phyloP scores from a whole-genome alignment of 2,888 invertebrate species.

The Pyrrhia umbra region DNA sequence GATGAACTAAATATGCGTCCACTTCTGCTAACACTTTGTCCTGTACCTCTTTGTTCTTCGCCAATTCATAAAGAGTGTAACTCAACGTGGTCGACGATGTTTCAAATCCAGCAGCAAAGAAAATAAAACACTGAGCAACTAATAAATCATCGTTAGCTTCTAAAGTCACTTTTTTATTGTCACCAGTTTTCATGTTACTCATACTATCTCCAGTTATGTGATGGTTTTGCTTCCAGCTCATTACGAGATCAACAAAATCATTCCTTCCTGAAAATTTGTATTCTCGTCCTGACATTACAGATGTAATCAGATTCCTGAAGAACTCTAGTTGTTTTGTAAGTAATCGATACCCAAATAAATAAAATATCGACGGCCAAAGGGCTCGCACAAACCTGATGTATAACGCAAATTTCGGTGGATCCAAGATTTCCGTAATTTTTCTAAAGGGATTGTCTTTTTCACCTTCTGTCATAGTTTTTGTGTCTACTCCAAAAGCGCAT shows the following conservation, averaged over 20 bases:
- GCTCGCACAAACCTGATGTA: constrained; percentile 13
- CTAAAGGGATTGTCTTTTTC: constrained; percentile 31
- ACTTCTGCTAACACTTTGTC: constrained; percentile 44
- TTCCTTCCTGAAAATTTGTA: constrained; percentile 52
- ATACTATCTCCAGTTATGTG: constrained; percentile 66
- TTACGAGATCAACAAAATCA: constrained; percentile 62
- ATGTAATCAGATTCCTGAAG: constrained; percentile 49
- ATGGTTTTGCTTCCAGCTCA: constrained; percentile 56
- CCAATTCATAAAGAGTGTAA: constrained; percentile 51
- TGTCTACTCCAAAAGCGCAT: constrained; percentile 40
- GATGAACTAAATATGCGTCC: constrained; percentile 43
- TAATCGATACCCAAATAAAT: constrained; percentile 26
- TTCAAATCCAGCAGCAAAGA: constrained; percentile 62
- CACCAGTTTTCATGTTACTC: constrained; percentile 36
- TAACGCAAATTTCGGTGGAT: constrained; percentile 18
- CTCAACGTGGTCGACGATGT: constrained; percentile 55
- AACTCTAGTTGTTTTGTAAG: constrained; percentile 29
- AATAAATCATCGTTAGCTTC: constrained; percentile 50
- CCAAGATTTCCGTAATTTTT: not conserved
- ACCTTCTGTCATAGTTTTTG: constrained; percentile 43
- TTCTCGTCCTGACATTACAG: constrained; percentile 50
- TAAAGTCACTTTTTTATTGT: constrained; percentile 41
- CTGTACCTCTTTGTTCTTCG: constrained; percentile 53
- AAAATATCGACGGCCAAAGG: constrained; percentile 45
- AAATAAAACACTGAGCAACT: constrained; percentile 56